A percentile compares a stretch with the other conserved stretches of the same genome.
Conservation (phyloP, 2,797 vertebrate species). For the Hipposideros larvatus region DNA sequence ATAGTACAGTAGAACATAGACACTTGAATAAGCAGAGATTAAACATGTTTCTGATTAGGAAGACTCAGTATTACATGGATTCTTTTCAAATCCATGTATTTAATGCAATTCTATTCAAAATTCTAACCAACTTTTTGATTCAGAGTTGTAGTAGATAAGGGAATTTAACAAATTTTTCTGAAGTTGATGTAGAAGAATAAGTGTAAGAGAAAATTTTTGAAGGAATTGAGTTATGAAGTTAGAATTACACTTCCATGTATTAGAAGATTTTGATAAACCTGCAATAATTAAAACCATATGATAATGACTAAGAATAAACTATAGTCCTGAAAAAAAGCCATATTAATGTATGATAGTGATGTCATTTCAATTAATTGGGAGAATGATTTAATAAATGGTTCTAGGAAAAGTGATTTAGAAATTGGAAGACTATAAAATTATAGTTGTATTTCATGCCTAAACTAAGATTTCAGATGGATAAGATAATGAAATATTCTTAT, state of each 20-base stretch:
- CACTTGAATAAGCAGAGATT: background rate
- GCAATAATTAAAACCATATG: background rate
- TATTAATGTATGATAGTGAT: background rate
- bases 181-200: constrained; percentile 19
- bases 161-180: constrained; percentile 23
- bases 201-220: background rate
- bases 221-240: background rate
- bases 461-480: constrained; percentile 7
- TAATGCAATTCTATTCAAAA: background rate
- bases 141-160: background rate
- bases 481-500: background rate
- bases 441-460: background rate
- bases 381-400: background rate
- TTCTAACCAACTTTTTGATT: background rate
- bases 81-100: background rate
- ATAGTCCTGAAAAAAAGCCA: background rate
- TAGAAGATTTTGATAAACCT: background rate
- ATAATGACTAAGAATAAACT: background rate
- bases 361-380: background rate
- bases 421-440: background rate
- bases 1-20: background rate
- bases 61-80: background rate
- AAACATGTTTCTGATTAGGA: background rate
- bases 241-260: background rate
- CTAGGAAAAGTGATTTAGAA: background rate